Base-by-base conservation (phyloP, 1,140 invertebrate species). In the Papilio xuthus region DNA sequence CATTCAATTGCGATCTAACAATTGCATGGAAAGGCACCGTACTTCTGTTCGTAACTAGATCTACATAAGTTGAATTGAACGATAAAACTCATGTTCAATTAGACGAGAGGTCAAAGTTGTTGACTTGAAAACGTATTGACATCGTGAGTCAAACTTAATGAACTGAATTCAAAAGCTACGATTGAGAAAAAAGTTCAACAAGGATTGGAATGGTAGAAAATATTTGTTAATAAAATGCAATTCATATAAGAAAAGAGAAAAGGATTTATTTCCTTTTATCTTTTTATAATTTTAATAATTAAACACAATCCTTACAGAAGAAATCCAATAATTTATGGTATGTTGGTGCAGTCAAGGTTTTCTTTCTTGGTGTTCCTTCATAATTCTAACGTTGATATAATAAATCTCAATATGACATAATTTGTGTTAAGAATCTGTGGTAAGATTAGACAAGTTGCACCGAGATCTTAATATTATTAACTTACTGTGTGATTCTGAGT, bases 81-180 rank as follows among this genome's bases (percentile, higher is more conserved):
- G 23, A 67, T 28, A 28, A 32, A 32, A 67, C 60, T 60, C 56
- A 28, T 28, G 23, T 67, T 67, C 60, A 67, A 67, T 67, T 67
- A 32, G 60, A 28, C 60, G 23, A 15, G 13, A 67, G 60, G 60
- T 67, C 60, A 28, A 28, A 67, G 60, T 67, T 67, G 20, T 67
- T 67, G 60, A 67, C 60, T 67, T 15, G 60, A 67, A 67, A 32
- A 28, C 60, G 23, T 67, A 67, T 67, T 67, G 60, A 28, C 26
- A 28, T 28, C 60, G 60, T 67, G 60, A 67, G 60, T 67, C 60
- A 67, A 67, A 13, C 60, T 67, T 67, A 67, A 67, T 28, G 60
- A 67, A 67, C 60, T 18, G 26, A 32, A 67, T 67, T 28, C 60
- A 67, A 67, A 67, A 67, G 60, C 23, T 28, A 67, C 60, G 23